Conservation (phyloP, 2,797 vertebrate genomes). For the Neosilurus hyrtlii region DNA sequence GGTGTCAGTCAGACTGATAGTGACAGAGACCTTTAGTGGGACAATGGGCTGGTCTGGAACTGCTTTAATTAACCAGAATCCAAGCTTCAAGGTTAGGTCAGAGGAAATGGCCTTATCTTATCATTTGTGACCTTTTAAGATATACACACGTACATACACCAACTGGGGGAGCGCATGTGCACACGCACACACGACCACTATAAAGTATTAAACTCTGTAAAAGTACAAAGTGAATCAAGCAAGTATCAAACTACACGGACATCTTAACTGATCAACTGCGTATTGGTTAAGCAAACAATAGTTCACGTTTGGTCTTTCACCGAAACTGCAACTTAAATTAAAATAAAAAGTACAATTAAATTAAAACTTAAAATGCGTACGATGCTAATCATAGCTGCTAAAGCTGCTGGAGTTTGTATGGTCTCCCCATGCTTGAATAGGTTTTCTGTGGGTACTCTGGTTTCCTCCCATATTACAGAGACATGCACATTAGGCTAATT, state of each 20-base stretch:
- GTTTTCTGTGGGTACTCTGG: too few species aligned
- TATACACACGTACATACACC: not conserved
- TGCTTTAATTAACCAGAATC: slow-evolving; percentile 61
- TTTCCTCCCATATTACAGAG: too few species aligned
- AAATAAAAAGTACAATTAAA: too few species aligned
- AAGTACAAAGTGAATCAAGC: not conserved
- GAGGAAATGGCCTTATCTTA: slow-evolving; percentile 62
- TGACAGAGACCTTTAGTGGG: slow-evolving; percentile 70
- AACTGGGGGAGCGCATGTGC: not conserved
- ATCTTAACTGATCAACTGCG: not conserved
- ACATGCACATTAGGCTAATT: too few species aligned
- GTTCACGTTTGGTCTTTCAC: not conserved
- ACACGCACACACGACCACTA: not conserved
- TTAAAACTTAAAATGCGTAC: not conserved
- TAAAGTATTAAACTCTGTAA: not conserved
- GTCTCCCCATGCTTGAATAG: too few species aligned
- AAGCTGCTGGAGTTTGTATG: not conserved
- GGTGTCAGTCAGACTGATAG: slow-evolving; percentile 61
- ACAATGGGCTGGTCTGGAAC: slow-evolving; percentile 66
- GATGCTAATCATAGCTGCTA: not conserved
- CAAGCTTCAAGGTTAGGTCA: slow-evolving; percentile 59
- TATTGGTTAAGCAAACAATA: not conserved
- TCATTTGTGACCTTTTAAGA: slow-evolving; percentile 69
- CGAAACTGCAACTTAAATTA: not conserved
- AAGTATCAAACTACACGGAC: not conserved